Base-by-base conservation (phyloP, 2,888 invertebrate species). In the Heteropelma amictum region DNA sequence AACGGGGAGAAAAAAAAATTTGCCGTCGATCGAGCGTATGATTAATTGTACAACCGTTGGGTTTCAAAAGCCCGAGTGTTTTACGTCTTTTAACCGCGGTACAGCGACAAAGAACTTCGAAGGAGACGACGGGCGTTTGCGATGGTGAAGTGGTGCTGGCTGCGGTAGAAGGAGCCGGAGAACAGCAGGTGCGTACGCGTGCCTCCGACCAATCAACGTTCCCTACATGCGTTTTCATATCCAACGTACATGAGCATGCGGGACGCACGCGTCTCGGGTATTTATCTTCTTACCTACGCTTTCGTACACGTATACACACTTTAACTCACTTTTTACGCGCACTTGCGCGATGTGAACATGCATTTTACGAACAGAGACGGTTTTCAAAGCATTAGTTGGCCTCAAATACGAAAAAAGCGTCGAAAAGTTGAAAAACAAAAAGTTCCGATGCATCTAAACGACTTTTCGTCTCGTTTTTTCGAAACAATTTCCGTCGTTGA, bases 181-280 rank as follows among this genome's bases (percentile, higher is more conserved):
- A 47, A 49, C 60, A 68, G 84, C 87, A 87, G 87, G 87, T 87
- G 87, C 84, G 84, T 83, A 81, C 87, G 87, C 88, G 88, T 88
- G 88, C 87, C 88, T 69, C 76, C 83, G 81, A 80, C 88, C 87
- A 88, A 88, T 87, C 80, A 64, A 69, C 69, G 69, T 74, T n/a
- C n/a, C n/a, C n/a, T 64, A 47, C 38, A 79, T 79, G 35, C 61
- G 14, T 35, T 33, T n/a, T n/a, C n/a, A n/a, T n/a, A n/a, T n/a
- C n/a, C n/a, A n/a, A n/a, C n/a, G n/a, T n/a, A n/a, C n/a, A n/a
- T n/a, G n/a, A n/a, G n/a, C 78, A 60, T 7, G 28, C 73, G 67
- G 72, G 58, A 76, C 69, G 63, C 78, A 74, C 80, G 77, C 75
- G 64, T 76, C 79, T 60, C 74, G 68, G 70, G 76, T 76, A 77